Percentiles rank a stretch among this genome's conserved stretches.
Evolutionary conservation across 2,888 invertebrate genomes (phyloP).

Genomic region (Ectemnius continuus): DNA sequence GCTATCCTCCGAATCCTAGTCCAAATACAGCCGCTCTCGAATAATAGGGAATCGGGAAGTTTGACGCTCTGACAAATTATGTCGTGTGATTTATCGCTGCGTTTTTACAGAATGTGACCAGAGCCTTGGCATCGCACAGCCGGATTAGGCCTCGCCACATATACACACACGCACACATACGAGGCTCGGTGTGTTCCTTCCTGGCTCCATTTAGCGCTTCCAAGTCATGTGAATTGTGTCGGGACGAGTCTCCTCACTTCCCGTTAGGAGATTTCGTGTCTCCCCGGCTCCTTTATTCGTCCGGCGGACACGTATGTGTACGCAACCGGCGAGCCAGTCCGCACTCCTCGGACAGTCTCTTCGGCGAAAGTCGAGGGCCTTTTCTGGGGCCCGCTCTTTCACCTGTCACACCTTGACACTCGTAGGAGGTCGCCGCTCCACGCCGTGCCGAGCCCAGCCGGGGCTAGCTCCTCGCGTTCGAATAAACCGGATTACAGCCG

Average conservation of each 20-base stretch:
- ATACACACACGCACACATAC: too few relatives aligned
- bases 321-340: not conserved
- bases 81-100: conserved; percentile 43
- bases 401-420: conserved; percentile 59
- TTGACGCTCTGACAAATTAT: conserved; percentile 33
- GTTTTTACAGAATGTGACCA: conserved; percentile 32
- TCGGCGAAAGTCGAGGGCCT: conserved; percentile 52
- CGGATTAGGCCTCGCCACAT: conserved; percentile 55
- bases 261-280: conserved; percentile 28
- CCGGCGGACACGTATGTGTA: not conserved
- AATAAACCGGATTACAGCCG: conserved; percentile 56
- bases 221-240: conserved; percentile 21
- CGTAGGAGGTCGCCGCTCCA: conserved; percentile 43
- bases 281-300: conserved; percentile 12
- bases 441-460: not conserved
- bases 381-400: conserved; percentile 47
- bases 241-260: conserved; percentile 15
- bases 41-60: not conserved
- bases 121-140: conserved; percentile 45
- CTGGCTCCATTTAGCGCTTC: not conserved
- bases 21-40: not conserved
- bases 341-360: not conserved
- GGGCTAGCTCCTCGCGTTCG: conserved; percentile 46
- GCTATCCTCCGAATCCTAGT: not conserved
- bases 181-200: too few relatives aligned